A percentile compares a stretch with the other conserved stretches of the same genome.
Conservation (phyloP, 2,113 vertebrate species). For the Notarius quadriscutis region DNA sequence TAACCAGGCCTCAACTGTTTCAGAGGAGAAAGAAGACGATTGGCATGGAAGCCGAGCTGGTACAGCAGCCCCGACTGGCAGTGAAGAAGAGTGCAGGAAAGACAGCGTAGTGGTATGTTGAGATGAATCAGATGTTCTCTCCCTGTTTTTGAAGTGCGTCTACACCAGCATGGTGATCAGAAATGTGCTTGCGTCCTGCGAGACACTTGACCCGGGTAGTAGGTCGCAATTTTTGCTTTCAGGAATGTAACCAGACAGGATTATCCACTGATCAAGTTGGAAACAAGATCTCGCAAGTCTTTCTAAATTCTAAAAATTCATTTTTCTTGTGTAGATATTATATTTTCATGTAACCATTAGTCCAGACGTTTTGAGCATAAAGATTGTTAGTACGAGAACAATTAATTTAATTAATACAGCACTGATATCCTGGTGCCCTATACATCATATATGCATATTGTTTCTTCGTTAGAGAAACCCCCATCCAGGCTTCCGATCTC, state of each 20-base stretch:
- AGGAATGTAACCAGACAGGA: slow-evolving; percentile 42
- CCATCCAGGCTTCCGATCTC: neutral
- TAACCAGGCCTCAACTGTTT: slow-evolving; percentile 62
- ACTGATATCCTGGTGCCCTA: neutral
- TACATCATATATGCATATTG: neutral
- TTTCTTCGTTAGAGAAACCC: neutral
- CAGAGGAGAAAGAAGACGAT: slow-evolving; percentile 62
- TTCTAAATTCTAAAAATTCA: neutral
- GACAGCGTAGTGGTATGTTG: slow-evolving; percentile 63
- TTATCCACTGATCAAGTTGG: slow-evolving; percentile 13
- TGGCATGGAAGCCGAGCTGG: slow-evolving; percentile 77
- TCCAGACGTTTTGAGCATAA: neutral
- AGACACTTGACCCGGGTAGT: slow-evolving; percentile 11
- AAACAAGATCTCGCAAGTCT: neutral
- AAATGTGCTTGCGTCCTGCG: neutral
- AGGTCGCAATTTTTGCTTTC: neutral
- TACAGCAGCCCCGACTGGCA: slow-evolving; percentile 48
- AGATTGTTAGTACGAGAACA: neutral
- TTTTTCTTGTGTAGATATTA: neutral
- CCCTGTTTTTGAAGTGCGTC: neutral
- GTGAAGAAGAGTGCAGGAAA: slow-evolving; percentile 59
- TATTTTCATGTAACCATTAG: neutral
- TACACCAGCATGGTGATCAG: neutral
- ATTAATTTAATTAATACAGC: too few species aligned
- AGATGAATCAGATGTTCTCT: neutral